Base-by-base conservation (phyloP, 2,113 vertebrate species). In the Acanthochromis polyacanthus region DNA sequence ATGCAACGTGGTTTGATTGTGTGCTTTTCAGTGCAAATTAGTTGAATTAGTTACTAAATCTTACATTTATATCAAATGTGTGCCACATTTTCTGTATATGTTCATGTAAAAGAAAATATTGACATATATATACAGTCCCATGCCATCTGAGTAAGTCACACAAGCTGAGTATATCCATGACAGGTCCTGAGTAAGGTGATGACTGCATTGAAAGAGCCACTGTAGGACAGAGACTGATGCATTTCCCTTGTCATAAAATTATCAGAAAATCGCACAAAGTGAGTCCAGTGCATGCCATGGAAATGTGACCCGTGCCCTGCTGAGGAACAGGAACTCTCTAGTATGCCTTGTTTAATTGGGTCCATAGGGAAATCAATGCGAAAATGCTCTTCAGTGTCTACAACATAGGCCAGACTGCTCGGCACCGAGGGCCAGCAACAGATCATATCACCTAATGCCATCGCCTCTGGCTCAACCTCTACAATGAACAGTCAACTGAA, bases 291-390 rank as follows among this genome's bases (percentile, higher is more conserved):
- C 64, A 62, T 46, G 52, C 32, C 32, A 59, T 52, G 16, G 78
- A 85, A 88, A 88, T 86, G 63, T 84, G 69, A 78, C 81, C 57
- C 6, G 5, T 73, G 62, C 56, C 76, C 57, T 15, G 1, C 64
- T 71, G 74, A 75, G 50, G 76, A 75, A 36, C 72, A 75, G 71
- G 83, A 82, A 75, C 76, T 71, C 57, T 72, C 77, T 59, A 38
- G 55, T 82, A 52, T 15, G 17, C 65, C 82, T 78, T 78, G 22
- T 89, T 85, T 93, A 93, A 93, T 91, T 90, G 80, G 76, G 30
- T 87, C 86, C 80, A 5, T 50, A 0, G 91, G 89, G 82, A 92
- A 92, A 90, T 90, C 90, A 87, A 28, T 72, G 60, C 52, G 68
- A 82, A 83, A 88, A 78, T 61, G 40, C 63, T 67, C 60, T 71